Conservation (phyloP, 2,797 vertebrate genomes). For the Pipistrellus nathusii region DNA sequence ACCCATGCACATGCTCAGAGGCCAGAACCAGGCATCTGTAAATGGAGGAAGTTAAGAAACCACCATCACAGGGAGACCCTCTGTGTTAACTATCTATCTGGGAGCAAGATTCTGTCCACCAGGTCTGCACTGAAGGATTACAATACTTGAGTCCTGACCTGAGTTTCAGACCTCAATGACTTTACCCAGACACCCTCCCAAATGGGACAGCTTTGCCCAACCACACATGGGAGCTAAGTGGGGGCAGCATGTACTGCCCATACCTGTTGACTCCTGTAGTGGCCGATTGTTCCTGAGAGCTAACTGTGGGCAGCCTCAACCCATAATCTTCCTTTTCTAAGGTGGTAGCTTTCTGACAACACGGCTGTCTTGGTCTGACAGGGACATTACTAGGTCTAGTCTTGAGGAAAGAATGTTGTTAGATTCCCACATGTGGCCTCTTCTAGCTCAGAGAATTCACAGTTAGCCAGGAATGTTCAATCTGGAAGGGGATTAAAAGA, state of each 20-base stretch:
- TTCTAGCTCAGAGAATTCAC: not conserved
- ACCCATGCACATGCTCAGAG: not conserved
- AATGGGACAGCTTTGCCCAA: not conserved
- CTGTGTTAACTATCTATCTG: not conserved
- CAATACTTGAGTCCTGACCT: not conserved
- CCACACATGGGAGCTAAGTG: not conserved
- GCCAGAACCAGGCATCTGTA: not conserved
- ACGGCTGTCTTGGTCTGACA: constrained; percentile 90
- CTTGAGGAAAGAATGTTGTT: constrained; percentile 90
- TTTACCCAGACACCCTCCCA: not conserved
- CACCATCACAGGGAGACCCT: not conserved
- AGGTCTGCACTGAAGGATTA: not conserved
- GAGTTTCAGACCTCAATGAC: accelerated
- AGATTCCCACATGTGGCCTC: constrained; percentile 85
- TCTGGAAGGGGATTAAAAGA: not conserved
- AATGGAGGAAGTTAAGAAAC: not conserved
- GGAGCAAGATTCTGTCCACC: not conserved
- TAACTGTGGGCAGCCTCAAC: constrained; percentile 85
- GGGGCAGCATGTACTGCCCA: not conserved
- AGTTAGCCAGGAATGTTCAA: not conserved
- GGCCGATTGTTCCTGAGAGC: constrained; percentile 90
- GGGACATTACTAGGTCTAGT: constrained; percentile 85
- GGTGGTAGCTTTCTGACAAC: constrained; percentile 88
- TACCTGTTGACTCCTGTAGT: constrained; percentile 87
- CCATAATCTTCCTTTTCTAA: constrained; percentile 85